A percentile compares a stretch with the other conserved stretches of the same genome.
These are phyloP conservation scores for Hydrophis major DNA, from an alignment of 2,797 vertebrate genomes.

Conservation along the genomic window DNA sequence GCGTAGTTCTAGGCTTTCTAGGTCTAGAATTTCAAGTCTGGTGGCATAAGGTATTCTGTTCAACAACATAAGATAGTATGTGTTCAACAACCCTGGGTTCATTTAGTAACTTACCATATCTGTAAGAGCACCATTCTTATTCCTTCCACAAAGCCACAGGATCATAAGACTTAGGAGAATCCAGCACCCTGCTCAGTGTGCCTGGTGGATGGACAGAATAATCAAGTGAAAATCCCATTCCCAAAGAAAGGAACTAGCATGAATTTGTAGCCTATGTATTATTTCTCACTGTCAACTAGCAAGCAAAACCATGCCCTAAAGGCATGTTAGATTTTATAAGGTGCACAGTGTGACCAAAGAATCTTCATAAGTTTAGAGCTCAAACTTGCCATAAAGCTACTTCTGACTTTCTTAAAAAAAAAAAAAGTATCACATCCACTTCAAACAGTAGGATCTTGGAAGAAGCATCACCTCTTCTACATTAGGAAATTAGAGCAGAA, in stretches of 20 bases:
- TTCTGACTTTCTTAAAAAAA: background rate
- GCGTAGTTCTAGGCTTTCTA: too few relatives aligned
- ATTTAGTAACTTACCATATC: slow-evolving; percentile 55
- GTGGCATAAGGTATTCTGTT: too few relatives aligned
- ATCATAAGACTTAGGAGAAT: slow-evolving; percentile 52
- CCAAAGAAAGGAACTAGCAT: background rate
- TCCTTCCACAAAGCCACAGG: slow-evolving; percentile 36
- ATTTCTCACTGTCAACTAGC: background rate
- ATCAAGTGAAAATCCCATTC: slow-evolving; percentile 1
- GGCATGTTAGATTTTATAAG: background rate
- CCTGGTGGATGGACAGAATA: background rate
- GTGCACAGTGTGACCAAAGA: background rate
- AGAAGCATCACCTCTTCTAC: background rate
- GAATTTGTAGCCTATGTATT: background rate
- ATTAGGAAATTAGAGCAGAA: rapidly evolving
- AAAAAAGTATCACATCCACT: background rate
- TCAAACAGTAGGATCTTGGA: background rate
- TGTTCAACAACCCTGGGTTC: background rate
- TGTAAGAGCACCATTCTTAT: slow-evolving; percentile 36
- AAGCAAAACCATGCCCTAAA: background rate
- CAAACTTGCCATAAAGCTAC: background rate
- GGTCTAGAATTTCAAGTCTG: too few relatives aligned
- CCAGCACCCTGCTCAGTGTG: slow-evolving; percentile 17
- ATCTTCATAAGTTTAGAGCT: too few relatives aligned
- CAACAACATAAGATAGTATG: too few relatives aligned